Evolutionary conservation across 2,888 invertebrate species (phyloP).

Genomic region (Siphonodentalium dalli): DNA sequence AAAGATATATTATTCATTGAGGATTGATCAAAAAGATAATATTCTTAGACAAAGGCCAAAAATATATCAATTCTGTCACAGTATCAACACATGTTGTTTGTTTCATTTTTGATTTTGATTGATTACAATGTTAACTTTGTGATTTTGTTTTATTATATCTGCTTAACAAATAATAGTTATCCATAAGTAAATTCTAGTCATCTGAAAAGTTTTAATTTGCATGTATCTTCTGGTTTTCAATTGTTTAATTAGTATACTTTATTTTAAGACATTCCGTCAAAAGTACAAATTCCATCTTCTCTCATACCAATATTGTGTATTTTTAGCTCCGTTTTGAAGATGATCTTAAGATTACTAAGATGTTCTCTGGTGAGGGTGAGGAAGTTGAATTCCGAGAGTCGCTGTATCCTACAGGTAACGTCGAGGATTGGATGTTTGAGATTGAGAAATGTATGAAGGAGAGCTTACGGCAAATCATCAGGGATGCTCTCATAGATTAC

Average conservation of each 20-base stretch:
- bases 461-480: slow-evolving; percentile 69
- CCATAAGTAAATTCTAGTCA: too few species aligned
- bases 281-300: too few species aligned
- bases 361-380: slow-evolving; percentile 82
- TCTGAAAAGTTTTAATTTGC: too few species aligned
- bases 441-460: slow-evolving; percentile 77
- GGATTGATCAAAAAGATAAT: too few species aligned
- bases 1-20: too few species aligned
- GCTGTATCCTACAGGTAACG: slow-evolving; percentile 76
- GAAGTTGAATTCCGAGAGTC: slow-evolving; percentile 74
- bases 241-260: not conserved
- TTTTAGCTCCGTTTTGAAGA: slow-evolving; percentile 70
- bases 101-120: too few species aligned
- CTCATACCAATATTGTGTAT: not conserved
- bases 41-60: too few species aligned
- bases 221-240: not conserved
- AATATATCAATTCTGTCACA: too few species aligned
- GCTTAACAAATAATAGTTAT: not conserved
- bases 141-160: not conserved
- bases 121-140: too few species aligned
- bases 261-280: not conserved
- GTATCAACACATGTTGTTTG: too few species aligned
- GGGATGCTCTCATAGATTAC: slow-evolving; percentile 67
- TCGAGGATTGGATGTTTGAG: slow-evolving; percentile 77
- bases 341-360: slow-evolving; percentile 75